Conservation (phyloP, 2,113 vertebrate species). For the Equus quagga region DNA sequence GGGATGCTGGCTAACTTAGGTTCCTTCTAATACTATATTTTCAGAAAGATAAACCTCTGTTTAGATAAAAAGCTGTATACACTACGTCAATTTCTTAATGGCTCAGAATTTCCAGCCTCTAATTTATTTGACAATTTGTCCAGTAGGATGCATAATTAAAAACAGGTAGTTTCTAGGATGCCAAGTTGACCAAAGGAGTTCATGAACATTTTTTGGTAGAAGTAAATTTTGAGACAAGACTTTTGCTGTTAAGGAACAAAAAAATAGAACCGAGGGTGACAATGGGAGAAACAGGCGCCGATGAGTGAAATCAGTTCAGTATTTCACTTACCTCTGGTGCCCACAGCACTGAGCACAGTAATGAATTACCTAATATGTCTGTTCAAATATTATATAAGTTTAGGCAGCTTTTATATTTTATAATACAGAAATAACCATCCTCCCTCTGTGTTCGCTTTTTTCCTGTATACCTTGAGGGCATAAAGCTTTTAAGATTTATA, state of each 20-base stretch:
- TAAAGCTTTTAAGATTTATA: slow-evolving; percentile 86
- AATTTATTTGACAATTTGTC: neutral
- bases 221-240: neutral
- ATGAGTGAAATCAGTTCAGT: slow-evolving; percentile 31
- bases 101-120: neutral
- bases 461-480: slow-evolving; percentile 81
- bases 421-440: slow-evolving; percentile 56
- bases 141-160: slow-evolving; percentile 4
- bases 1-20: neutral
- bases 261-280: slow-evolving; percentile 42
- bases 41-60: neutral
- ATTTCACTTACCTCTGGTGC: slow-evolving; percentile 80
- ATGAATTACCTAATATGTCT: neutral
- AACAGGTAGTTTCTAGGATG: slow-evolving; percentile 3
- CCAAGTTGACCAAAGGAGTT: neutral
- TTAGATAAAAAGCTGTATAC: neutral
- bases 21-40: neutral
- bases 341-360: slow-evolving; percentile 34
- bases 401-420: slow-evolving; percentile 47
- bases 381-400: slow-evolving; percentile 54
- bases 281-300: neutral
- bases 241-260: slow-evolving; percentile 33
- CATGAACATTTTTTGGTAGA: neutral
- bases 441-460: slow-evolving; percentile 71
- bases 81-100: neutral